Evolutionary conservation across 2,113 vertebrate genomes (phyloP).

Genomic region (Phaethon lepturus): DNA sequence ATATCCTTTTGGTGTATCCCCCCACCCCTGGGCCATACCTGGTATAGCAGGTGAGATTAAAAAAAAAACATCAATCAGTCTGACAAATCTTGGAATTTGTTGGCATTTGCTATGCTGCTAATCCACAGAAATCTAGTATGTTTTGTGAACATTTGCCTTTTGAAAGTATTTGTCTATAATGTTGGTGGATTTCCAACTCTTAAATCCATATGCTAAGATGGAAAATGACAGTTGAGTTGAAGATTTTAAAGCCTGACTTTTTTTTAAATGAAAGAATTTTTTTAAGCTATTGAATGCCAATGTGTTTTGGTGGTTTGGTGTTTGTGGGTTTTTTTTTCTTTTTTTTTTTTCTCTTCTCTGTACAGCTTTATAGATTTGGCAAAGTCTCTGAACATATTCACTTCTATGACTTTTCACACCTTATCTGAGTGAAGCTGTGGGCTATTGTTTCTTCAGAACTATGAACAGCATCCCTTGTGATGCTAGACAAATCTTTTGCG

Average conservation of each 20-base stretch:
- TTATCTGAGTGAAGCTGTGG: not conserved
- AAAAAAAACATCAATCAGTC: not conserved
- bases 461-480: not conserved
- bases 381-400: not conserved
- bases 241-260: not conserved
- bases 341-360: not conserved
- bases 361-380: not conserved
- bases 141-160: not conserved
- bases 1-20: not conserved
- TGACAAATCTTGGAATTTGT: not conserved
- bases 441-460: not conserved
- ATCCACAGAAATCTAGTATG: not conserved
- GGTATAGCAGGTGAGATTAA: not conserved
- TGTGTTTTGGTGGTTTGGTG: not conserved
- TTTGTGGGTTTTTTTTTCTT: not conserved
- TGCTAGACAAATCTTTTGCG: not conserved
- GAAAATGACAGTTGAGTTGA: not conserved
- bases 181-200: not conserved
- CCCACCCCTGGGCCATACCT: not conserved
- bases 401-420: not conserved
- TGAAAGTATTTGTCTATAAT: not conserved
- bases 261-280: not conserved
- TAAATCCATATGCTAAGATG: not conserved
- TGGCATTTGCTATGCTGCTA: not conserved
- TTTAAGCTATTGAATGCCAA: not conserved